Evolutionary conservation across 2,888 invertebrate species (phyloP).

Genomic region (Lasioglossum vierecki): DNA sequence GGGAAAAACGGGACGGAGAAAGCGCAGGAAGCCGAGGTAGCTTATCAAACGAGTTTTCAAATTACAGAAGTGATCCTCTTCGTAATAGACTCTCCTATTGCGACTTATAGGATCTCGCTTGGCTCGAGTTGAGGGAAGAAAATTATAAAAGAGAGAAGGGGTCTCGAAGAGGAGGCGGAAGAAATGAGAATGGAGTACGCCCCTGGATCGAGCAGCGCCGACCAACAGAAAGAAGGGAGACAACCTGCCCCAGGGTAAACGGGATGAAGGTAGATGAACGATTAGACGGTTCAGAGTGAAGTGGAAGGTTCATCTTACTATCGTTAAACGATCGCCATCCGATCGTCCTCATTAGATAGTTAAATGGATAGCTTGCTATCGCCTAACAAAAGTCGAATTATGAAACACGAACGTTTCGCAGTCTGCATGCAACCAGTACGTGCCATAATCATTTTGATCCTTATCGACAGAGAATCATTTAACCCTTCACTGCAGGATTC

Average conservation of each 20-base stretch:
- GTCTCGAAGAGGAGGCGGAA: constrained; percentile 37
- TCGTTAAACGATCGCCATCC: constrained; percentile 38
- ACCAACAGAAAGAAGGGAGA: constrained; percentile 25
- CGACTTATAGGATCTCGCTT: constrained; percentile 78
- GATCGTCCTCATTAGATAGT: constrained; percentile 41
- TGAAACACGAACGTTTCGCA: constrained; percentile 33
- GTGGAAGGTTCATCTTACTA: constrained; percentile 23
- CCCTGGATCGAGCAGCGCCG: constrained; percentile 20
- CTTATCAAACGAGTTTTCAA: constrained; percentile 79
- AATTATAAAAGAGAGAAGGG: constrained; percentile 66
- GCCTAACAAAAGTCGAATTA: constrained; percentile 39
- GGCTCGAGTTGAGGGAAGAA: constrained; percentile 66
- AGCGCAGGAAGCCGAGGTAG: constrained; percentile 53
- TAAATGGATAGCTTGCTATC: constrained; percentile 29
- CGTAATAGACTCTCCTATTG: constrained; percentile 79
- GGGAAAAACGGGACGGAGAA: constrained; percentile 45
- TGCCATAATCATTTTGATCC: constrained; percentile 46
- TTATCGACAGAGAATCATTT: not conserved
- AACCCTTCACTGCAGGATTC: too few relatives aligned
- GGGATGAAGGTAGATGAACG: constrained; percentile 10
- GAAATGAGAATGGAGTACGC: constrained; percentile 55
- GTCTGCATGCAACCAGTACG: constrained; percentile 48
- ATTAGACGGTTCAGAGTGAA: constrained; percentile 12
- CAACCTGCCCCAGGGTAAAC: not conserved
- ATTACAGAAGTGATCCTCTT: constrained; percentile 79